Evolutionary conservation across 2,888 invertebrate species (phyloP).

Genomic region (Cabera pusaria): DNA sequence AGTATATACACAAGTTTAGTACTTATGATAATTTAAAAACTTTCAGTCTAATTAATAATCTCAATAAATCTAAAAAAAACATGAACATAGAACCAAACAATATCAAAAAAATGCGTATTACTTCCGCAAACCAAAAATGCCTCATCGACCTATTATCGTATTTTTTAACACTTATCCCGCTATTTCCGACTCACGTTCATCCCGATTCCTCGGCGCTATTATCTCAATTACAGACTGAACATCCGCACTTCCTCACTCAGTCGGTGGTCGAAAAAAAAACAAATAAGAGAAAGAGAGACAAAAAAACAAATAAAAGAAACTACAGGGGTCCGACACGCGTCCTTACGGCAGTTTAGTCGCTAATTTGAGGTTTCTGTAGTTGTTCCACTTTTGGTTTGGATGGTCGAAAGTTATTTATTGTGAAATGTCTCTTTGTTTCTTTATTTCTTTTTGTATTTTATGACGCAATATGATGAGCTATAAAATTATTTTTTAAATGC

Average conservation of each 20-base stretch:
- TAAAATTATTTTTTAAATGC: no score
- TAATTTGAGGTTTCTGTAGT: conserved; percentile 12
- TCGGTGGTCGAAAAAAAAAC: conserved; percentile 64
- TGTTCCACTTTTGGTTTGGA: no score
- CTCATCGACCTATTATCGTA: conserved; percentile 17
- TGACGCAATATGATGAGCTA: no score
- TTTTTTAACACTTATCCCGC: conserved; percentile 23
- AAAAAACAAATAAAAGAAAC: conserved; percentile 34
- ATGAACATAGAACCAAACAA: no score
- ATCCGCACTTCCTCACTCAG: conserved; percentile 53
- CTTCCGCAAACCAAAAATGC: conserved; percentile 30
- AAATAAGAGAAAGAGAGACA: conserved; percentile 32
- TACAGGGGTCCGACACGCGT: conserved; percentile 7
- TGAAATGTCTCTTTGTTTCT: no score
- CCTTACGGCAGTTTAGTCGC: conserved; percentile 2
- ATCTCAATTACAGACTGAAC: conserved; percentile 65
- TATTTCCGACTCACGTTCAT: conserved; percentile 31
- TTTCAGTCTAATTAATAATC: no score
- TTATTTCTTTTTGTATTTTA: no score
- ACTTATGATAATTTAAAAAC: no score
- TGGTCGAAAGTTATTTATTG: no score
- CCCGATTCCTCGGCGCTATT: conserved; percentile 38
- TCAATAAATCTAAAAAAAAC: no score
- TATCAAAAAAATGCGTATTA: conserved; percentile 2
- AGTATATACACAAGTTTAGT: no score